Conservation (phyloP, 2,113 vertebrate species). For the Atlantisia rogersi region DNA sequence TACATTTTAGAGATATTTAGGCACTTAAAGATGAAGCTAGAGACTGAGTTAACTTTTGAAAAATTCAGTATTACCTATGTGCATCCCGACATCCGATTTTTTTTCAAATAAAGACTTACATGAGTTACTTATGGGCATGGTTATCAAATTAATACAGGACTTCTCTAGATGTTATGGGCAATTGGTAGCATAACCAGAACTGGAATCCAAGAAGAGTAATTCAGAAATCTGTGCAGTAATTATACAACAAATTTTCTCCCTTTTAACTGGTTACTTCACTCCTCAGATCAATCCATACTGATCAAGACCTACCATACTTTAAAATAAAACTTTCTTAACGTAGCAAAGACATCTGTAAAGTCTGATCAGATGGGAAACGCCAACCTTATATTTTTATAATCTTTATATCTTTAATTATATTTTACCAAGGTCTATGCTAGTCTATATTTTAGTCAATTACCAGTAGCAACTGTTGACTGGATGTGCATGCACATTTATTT, state of each 20-base stretch:
- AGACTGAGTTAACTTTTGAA: background rate
- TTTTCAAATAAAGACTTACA: background rate
- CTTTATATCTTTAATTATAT: background rate
- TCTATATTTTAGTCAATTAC: background rate
- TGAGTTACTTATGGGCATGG: background rate
- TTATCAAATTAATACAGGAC: background rate
- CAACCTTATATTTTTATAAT: background rate
- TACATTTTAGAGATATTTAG: background rate
- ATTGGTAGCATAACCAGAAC: background rate
- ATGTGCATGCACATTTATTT: background rate
- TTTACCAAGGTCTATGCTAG: background rate
- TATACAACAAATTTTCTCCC: background rate
- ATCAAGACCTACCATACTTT: background rate
- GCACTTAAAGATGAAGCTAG: background rate
- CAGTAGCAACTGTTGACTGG: background rate
- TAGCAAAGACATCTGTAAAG: background rate
- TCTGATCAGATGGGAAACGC: background rate
- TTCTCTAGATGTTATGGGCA: background rate
- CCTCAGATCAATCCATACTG: background rate
- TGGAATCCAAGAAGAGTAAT: background rate
- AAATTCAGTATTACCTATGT: background rate
- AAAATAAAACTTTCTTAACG: background rate
- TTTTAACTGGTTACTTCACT: background rate
- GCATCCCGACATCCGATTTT: background rate
- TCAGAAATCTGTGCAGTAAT: background rate